phyloP scores from a whole-genome alignment of 2,888 invertebrate genomes.

The Hesperia comma region DNA sequence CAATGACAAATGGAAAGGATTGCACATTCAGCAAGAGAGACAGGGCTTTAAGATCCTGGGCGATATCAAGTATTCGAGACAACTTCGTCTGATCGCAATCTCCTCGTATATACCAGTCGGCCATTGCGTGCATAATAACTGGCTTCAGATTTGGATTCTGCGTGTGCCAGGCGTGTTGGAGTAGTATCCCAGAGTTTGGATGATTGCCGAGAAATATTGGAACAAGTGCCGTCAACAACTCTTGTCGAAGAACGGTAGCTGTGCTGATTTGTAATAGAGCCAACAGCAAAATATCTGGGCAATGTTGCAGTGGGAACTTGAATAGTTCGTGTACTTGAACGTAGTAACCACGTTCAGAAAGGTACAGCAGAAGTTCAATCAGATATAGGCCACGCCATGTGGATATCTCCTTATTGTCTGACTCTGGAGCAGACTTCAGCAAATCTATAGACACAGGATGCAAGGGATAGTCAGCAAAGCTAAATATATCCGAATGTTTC shows the following conservation, averaged over 20 bases:
- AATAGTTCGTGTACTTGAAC: conserved; percentile 90
- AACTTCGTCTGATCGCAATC: conserved; percentile 94
- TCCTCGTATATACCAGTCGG: conserved; percentile 93
- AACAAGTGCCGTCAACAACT: conserved; percentile 90
- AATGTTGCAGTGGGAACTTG: conserved; percentile 93
- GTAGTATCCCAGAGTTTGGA: conserved; percentile 93
- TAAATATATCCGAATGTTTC: conserved; percentile 94
- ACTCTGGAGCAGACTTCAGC: conserved; percentile 94
- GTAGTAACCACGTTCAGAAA: conserved; percentile 91
- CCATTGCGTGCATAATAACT: conserved; percentile 95
- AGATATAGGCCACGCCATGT: conserved; percentile 94
- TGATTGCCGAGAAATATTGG: conserved; percentile 95
- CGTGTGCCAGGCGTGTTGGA: conserved; percentile 95
- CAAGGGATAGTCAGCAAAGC: conserved; percentile 93
- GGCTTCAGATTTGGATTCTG: conserved; percentile 85
- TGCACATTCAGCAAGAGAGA: conserved; percentile 92
- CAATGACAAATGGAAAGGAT: conserved; percentile 94
- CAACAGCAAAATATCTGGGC: conserved; percentile 94
- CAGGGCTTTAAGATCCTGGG: conserved; percentile 93
- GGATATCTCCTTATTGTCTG: conserved; percentile 92
- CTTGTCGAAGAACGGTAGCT: conserved; percentile 88
- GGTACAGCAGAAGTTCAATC: conserved; percentile 90
- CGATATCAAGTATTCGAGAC: conserved; percentile 94
- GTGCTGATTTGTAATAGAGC: conserved; percentile 92
- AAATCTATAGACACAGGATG: conserved; percentile 91